Conservation (phyloP, 2,888 invertebrate genomes). For the Cephalotes varians region DNA sequence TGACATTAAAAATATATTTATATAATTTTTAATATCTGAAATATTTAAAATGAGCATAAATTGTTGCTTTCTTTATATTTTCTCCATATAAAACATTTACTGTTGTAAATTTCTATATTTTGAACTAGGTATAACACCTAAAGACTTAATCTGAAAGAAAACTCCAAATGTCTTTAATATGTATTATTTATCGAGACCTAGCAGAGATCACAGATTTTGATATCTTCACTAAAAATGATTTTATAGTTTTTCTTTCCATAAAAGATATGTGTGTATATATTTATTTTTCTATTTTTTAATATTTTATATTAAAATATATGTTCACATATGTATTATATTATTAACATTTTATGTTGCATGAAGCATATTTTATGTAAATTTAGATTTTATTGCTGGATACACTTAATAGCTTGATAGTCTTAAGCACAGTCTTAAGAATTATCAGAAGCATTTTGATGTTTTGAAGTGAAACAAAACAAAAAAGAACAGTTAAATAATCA, state of each 20-base stretch:
- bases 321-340: background rate
- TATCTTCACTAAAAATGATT: background rate
- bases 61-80: background rate
- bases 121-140: background rate
- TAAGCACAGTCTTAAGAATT: background rate
- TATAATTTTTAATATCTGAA: background rate
- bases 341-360: constrained; percentile 28
- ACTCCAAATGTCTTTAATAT: background rate
- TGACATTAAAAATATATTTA: background rate
- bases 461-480: background rate
- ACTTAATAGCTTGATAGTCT: background rate
- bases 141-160: background rate
- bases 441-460: background rate
- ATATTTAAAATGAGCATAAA: background rate
- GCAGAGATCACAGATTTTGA: background rate
- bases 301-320: constrained; percentile 8
- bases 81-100: background rate
- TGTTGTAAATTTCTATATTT: background rate
- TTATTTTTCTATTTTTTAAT: background rate
- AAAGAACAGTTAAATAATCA: background rate
- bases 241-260: background rate
- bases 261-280: background rate
- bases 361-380: constrained; percentile 2
- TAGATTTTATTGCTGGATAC: background rate
- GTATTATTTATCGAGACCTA: background rate